Conservation (phyloP, 2,113 vertebrate genomes). For the Ceyx melanurus region DNA sequence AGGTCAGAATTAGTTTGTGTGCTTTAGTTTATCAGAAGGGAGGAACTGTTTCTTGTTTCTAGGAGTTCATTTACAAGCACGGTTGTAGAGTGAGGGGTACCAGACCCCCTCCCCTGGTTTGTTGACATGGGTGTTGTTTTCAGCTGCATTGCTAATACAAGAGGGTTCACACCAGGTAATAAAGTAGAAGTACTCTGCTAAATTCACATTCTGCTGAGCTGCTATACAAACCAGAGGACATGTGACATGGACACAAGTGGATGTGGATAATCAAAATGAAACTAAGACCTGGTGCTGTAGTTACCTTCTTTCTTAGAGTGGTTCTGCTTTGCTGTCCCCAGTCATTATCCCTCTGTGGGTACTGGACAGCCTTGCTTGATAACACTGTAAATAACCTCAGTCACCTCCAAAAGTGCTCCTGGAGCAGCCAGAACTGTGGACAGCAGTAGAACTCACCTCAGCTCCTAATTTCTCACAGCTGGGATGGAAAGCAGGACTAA, state of each 20-base stretch:
- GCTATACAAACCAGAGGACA: background rate
- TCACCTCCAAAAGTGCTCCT: background rate
- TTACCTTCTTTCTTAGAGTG: background rate
- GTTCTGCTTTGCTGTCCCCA: background rate
- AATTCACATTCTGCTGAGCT: rapidly evolving
- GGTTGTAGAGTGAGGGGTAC: background rate
- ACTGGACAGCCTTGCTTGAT: too few species aligned
- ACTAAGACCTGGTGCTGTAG: background rate
- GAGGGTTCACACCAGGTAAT: background rate
- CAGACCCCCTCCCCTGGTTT: background rate
- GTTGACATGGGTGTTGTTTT: background rate
- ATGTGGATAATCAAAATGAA: background rate
- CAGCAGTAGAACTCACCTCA: background rate
- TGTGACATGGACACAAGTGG: rapidly evolving
- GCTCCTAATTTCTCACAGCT: background rate
- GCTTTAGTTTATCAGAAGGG: background rate
- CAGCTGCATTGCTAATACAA: background rate
- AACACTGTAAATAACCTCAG: background rate
- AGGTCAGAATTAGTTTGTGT: background rate
- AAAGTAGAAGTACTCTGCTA: background rate
- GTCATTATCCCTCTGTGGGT: rapidly evolving
- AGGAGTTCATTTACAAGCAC: background rate
- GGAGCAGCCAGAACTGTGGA: background rate
- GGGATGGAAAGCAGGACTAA: background rate
- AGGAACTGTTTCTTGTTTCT: background rate